Evolutionary conservation across 2,888 invertebrate genomes (phyloP), one percentile per base, ranked within the genome.

Genomic region (Autographa pulchrina): DNA sequence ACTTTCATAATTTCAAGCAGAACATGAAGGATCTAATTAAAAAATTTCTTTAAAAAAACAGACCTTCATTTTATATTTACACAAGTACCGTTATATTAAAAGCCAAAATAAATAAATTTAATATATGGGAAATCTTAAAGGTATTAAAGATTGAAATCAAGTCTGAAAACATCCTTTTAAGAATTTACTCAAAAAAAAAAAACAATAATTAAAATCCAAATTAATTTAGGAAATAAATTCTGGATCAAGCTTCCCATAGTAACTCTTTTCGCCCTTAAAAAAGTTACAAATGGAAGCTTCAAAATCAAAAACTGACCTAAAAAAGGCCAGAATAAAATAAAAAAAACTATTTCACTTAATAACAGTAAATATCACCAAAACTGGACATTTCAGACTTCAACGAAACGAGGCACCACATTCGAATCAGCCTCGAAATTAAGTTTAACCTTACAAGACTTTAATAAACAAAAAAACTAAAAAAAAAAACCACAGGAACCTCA

Each of bases 401-500:
- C 48, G 6, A 41, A n/a, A 16, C n/a, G n/a, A 48, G 48, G 48
- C 8, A 6, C 48, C 7, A n/a, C n/a, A n/a, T 7, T n/a, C n/a
- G 11, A 38, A 38, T n/a, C 16, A 43, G n/a, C 48, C n/a, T 48
- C 48, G n/a, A 16, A 43, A 4, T 11, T 14, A 14, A 14, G 41
- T 3, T 16, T 5, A 48, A 48, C n/a, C 1, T 48, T 5, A n/a
- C 14, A 59, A 13, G 13, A n/a, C 48, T 38, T 38, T 38, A 8
- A 11, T 11, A 11, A 11, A 38, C 11, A 11, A 9, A 38, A 2
- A 35, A 8, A 35, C 6, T 9, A 7, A 13, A 48, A 48, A 48
- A 48, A n/a, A n/a, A n/a, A 48, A 16, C 8, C 62, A 66, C 81
- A 78, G 81, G 77, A 78, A 78, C 81, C 78, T 66, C 81, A n/a